Base-by-base conservation (phyloP, 2,113 vertebrate species). In the Typhlomys cinereus region DNA sequence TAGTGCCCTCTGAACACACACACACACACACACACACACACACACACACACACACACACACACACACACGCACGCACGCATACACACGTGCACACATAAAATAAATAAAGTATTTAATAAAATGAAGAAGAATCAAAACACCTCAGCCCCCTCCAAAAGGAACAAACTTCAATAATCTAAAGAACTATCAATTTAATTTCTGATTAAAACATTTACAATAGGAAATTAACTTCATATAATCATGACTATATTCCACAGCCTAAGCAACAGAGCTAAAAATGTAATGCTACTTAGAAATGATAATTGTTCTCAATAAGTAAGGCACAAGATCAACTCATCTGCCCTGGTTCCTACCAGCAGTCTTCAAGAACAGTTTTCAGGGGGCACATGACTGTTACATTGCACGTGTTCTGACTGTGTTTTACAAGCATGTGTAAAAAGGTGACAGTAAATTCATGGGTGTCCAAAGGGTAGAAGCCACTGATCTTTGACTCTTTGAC, bases 171-270 rank as follows among this genome's bases (percentile, higher is more conserved):
- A 94, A 69, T 41, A 78, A 50, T 89, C 12, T 57, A 57, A 78
- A 69, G 44, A 78, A 88, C 48, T 61, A 66, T 7, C 15, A 82
- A 54, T 90, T 91, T 41, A 25, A 94, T 88, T 82, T 82, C 50
- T 76, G 91, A 95, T 11, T 86, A 10, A 87, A 73, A 67, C 1
- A 52, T 62, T 82, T 89, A 89, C 93, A 82, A 64, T 5, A 90
- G 80, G 44, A 90, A 82, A 86, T 41, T 62, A 92, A 54, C 34
- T 74, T 88, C 64, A 75, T 36, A 75, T 36, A 81, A 70, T 91
- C 25, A 74, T 36, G 41, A 67, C 27, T 52, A 1, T 50, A 87
- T 34, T 66, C 52, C 70, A 70, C 21, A 67, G 34, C 25, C 84
- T 67, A 89, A 67, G 62, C 12, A 82, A 83, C 4, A 34, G 48